Base-by-base conservation (phyloP, 2,888 invertebrate genomes). In the Papilio protenor region DNA sequence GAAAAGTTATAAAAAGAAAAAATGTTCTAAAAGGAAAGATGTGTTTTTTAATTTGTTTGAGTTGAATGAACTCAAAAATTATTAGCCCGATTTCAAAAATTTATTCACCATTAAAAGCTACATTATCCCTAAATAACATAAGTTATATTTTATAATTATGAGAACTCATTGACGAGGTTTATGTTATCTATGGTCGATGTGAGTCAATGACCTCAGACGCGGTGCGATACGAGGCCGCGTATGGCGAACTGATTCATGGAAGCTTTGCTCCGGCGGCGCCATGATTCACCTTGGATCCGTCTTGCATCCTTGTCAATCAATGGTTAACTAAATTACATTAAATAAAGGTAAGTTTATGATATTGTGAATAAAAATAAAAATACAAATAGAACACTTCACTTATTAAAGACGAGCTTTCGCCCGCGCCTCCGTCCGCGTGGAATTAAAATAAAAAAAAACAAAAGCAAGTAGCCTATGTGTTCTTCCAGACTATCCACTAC, bases 141-240 rank as follows among this genome's bases (percentile, higher is more conserved):
- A 52, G 52, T 12, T 23, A 23, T 59, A 59, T 57, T n/a, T 21
- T 4, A 57, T 11, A 57, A 18, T 33, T 73, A 49, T 45, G 55
- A 64, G 11, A 49, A 70, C 72, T 72, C 80, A 83, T 81, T 82
- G 80, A 83, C 74, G 71, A 40, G 40, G 80, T 79, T 80, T 83
- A 80, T 81, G 80, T 82, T 85, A 84, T 81, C 85, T 84, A 73
- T 81, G 84, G 84, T 88, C 77, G 80, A 83, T 89, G 89, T 89
- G 88, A 88, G 90, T 82, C 89, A 89, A 87, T 91, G 91, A 92
- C 89, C 91, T 91, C 90, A 89, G 84, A 82, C 81, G 81, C 76
- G 77, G 75, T 81, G 59, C 75, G 78, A 78, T 80, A 80, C 81
- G 81, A 81, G 82, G 81, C 84, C 85, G 82, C 81, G 83, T 83